phyloP scores from a whole-genome alignment of 1,140 invertebrate species.

The Ceratosolen solmsi region DNA sequence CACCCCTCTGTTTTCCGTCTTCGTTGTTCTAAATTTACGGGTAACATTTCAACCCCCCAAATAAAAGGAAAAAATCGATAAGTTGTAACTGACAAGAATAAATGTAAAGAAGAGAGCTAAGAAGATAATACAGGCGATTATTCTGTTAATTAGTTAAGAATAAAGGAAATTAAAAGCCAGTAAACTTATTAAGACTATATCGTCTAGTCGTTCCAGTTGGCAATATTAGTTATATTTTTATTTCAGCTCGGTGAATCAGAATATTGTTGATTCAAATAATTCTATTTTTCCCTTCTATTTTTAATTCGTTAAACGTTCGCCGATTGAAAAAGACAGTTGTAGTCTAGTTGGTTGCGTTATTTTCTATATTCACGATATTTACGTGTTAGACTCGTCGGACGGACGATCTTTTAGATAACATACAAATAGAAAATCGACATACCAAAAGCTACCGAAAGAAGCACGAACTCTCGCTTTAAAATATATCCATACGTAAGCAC shows the following conservation, averaged over 20 bases:
- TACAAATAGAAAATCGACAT: no score
- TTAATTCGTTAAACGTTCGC: not conserved
- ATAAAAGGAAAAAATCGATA: not conserved
- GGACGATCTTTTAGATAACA: no score
- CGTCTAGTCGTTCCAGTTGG: not conserved
- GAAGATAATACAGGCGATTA: not conserved
- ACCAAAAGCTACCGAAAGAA: no score
- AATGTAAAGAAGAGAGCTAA: not conserved
- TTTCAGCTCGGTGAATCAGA: not conserved
- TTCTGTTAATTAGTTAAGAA: not conserved
- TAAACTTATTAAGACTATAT: not conserved
- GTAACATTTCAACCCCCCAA: not conserved
- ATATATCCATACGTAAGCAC: no score
- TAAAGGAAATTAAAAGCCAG: not conserved
- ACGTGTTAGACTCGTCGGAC: no score
- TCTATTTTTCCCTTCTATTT: slow-evolving; percentile 4
- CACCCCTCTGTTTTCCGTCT: not conserved
- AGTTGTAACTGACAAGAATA: not conserved
- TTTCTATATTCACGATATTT: no score
- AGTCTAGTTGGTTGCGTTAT: no score
- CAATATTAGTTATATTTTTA: not conserved
- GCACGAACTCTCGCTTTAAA: no score
- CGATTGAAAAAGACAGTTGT: not conserved
- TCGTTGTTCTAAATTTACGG: not conserved
- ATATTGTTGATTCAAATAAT: not conserved